Percentiles rank a stretch among this genome's conserved stretches.
These are phyloP conservation scores for Drosophila oshimai DNA, from an alignment of 1,140 invertebrate species.

Conservation along the genomic window DNA sequence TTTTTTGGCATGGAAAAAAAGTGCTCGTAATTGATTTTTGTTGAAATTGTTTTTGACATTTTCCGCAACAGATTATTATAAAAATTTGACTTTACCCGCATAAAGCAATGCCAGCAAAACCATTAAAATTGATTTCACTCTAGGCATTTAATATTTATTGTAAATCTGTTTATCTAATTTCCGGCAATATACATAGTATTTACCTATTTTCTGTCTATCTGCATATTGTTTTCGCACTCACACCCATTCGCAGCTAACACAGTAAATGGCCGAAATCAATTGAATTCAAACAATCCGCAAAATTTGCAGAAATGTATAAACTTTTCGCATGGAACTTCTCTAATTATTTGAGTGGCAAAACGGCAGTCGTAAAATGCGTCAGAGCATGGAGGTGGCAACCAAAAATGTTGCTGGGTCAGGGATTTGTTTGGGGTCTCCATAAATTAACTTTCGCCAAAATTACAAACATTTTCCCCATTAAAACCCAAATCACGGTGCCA, in stretches of 20 bases:
- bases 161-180: slow-evolving; percentile 47
- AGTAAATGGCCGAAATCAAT: slow-evolving; percentile 17
- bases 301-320: slow-evolving; percentile 33
- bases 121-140: slow-evolving; percentile 14
- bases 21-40: background rate
- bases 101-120: background rate
- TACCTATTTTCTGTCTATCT: slow-evolving; percentile 20
- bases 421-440: slow-evolving; percentile 45
- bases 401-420: background rate
- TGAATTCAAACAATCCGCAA: slow-evolving; percentile 29
- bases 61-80: background rate
- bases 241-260: background rate
- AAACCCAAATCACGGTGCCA: slow-evolving; percentile 69
- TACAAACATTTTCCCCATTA: slow-evolving; percentile 74
- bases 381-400: slow-evolving; percentile 12
- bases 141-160: slow-evolving; percentile 28
- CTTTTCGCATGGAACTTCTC: slow-evolving; percentile 42
- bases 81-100: slow-evolving; percentile 9
- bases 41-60: background rate
- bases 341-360: slow-evolving; percentile 62
- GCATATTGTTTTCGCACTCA: slow-evolving; percentile 23
- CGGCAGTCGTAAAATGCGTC: slow-evolving; percentile 27
- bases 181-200: slow-evolving; percentile 46
- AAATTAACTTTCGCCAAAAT: slow-evolving; percentile 79
- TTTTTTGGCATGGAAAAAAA: background rate